Percentiles rank a stretch among this genome's conserved stretches.
These are phyloP conservation scores for Pristionchus fissidentatus DNA, from an alignment of 2,888 invertebrate genomes.

Conservation along the genomic window DNA sequence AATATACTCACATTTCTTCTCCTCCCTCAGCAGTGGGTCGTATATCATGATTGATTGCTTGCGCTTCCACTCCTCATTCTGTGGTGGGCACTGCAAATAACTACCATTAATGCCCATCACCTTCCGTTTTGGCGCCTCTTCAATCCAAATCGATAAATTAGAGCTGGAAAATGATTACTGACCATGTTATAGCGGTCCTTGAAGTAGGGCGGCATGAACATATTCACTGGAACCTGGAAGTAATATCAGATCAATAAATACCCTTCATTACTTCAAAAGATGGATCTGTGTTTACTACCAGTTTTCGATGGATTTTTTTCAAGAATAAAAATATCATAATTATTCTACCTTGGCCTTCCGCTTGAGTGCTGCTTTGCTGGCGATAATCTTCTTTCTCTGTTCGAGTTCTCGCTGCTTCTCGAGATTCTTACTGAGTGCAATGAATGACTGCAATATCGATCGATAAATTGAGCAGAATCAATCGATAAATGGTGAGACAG, in stretches of 20 bases:
- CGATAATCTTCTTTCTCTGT: constrained; percentile 49
- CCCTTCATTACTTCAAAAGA: too few species aligned
- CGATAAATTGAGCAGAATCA: too few species aligned
- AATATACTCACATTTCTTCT: constrained; percentile 59
- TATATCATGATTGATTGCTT: constrained; percentile 55
- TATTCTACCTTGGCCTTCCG: too few species aligned
- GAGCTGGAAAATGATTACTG: neutral
- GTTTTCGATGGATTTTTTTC: too few species aligned
- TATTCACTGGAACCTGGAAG: constrained; percentile 50
- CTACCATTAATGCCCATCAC: neutral
- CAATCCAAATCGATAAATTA: too few species aligned
- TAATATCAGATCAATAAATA: too few species aligned
- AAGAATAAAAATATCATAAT: too few species aligned
- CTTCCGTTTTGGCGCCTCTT: too few species aligned
- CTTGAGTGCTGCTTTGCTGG: constrained; percentile 48
- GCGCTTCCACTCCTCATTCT: constrained; percentile 61
- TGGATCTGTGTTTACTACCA: too few species aligned
- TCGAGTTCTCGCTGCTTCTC: constrained; percentile 52
- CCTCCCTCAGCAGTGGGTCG: constrained; percentile 62
- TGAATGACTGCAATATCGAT: constrained; percentile 55
- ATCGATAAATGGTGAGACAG: too few species aligned
- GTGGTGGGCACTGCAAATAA: constrained; percentile 61
- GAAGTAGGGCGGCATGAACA: constrained; percentile 70
- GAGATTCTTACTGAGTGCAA: constrained; percentile 56
- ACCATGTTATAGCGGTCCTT: constrained; percentile 70